Evolutionary conservation across 2,797 vertebrate genomes (phyloP), one percentile per base, ranked within the genome.

Genomic region (Gambelia wislizenii): DNA sequence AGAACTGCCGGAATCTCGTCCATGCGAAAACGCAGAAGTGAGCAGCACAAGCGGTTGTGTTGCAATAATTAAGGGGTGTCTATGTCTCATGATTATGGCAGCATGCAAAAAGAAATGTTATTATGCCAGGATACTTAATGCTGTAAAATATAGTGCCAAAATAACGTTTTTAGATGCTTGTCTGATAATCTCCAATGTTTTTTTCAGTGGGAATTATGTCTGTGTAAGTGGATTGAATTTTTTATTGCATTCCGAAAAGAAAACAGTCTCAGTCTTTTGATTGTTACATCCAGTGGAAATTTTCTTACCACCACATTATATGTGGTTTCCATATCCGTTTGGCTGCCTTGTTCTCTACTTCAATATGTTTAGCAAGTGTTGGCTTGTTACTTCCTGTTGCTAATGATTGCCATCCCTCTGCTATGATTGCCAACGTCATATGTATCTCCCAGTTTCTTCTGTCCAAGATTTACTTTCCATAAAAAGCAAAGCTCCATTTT

Each of bases 251-350:
- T 82, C 69, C 14, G 18, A 10, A 56, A 75, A 79, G n/a, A 79
- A 2, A 9, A 14, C 61, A 70, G 79, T 42, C 18, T 30, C 20
- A 70, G 49, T 9, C 13, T 74, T 64, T 83, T 78, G 42, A 12
- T 52, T 85, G 77, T 92, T 93, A 67, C 52, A 91, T 27, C 84
- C 18, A 85, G 87, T 78, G 47, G 0, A 89, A 70, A 0, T 89
- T 36, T 89, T 90, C 83, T 89, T 90, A 91, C 33, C 91, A 81
- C 91, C 27, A 56, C 5, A 54, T 89, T 92, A 88, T 61, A 42
- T 16, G 86, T 93, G 22, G 93, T 90, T 84, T 88, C 88, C 0
- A 0, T 59, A 74, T 44, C 83, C 6, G 54, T 81, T 70, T 56
- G 80, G 25, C 56, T 84, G 2, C 27, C 85, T 13, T 56, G 83